Conservation (phyloP, 1,140 invertebrate species). For the Drosophila cardini region DNA sequence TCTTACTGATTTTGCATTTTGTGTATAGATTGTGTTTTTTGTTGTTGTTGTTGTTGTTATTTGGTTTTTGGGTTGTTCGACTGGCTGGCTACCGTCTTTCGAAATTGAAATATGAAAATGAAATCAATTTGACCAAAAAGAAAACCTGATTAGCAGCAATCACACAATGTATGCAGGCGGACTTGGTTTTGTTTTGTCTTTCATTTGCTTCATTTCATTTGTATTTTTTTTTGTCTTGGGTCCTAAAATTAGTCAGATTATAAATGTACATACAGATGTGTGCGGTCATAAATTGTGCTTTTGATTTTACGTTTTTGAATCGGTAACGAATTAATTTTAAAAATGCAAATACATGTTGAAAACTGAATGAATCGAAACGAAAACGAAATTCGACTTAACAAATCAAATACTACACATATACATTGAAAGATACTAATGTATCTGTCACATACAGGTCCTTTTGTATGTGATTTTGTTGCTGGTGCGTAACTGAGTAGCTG, state of each 20-base stretch:
- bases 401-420: constrained; percentile 15
- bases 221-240: constrained; percentile 13
- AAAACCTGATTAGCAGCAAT: constrained; percentile 75
- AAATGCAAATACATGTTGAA: constrained; percentile 47
- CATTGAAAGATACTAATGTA: not conserved
- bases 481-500: constrained; percentile 73
- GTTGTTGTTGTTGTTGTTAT: too few relatives aligned
- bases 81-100: constrained; percentile 49
- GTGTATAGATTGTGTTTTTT: constrained; percentile 40
- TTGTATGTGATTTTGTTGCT: constrained; percentile 1
- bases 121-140: constrained; percentile 72
- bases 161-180: constrained; percentile 50
- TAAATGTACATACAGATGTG: constrained; percentile 70
- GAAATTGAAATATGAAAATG: constrained; percentile 84
- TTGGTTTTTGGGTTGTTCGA: constrained; percentile 12
- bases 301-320: constrained; percentile 49
- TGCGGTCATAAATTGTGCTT: constrained; percentile 69
- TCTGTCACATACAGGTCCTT: constrained; percentile 24
- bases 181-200: constrained; percentile 31
- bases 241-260: constrained; percentile 74
- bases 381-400: constrained; percentile 45
- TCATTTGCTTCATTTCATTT: constrained; percentile 19
- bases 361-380: constrained; percentile 58
- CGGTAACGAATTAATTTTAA: constrained; percentile 57
- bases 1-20: constrained; percentile 85